These are phyloP conservation scores for Ophion costatus DNA, from an alignment of 2,888 invertebrate species.

Conservation along the genomic window DNA sequence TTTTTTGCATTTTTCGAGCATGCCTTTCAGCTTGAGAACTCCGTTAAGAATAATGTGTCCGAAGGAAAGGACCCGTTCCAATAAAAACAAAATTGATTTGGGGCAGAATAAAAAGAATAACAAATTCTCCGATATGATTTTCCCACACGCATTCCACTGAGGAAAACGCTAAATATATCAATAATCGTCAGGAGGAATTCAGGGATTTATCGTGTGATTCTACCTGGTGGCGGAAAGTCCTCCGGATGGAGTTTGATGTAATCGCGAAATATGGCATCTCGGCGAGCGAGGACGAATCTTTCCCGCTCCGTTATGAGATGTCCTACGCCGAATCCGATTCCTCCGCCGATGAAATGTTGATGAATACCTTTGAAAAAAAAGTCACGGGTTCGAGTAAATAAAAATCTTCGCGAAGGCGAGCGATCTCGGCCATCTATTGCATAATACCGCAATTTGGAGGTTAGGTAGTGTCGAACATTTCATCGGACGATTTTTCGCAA, in stretches of 20 bases:
- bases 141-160: too few relatives aligned
- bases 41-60: too few relatives aligned
- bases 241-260: constrained; percentile 79
- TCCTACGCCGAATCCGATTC: constrained; percentile 53
- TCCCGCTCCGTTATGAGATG: constrained; percentile 46
- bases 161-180: too few relatives aligned
- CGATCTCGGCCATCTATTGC: constrained; percentile 29
- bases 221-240: constrained; percentile 79
- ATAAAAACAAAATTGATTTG: too few relatives aligned
- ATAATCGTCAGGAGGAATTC: neutral
- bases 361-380: constrained; percentile 69
- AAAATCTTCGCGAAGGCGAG: neutral
- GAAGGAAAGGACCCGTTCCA: too few relatives aligned
- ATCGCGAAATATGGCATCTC: constrained; percentile 74
- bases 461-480: constrained; percentile 21
- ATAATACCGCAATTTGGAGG: constrained; percentile 43
- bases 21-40: too few relatives aligned
- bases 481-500: neutral
- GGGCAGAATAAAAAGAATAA: too few relatives aligned
- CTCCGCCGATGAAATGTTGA: constrained; percentile 40
- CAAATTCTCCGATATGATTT: too few relatives aligned
- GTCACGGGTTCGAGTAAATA: neutral
- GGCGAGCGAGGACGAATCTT: constrained; percentile 54
- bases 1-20: too few relatives aligned
- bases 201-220: neutral